These are phyloP conservation scores for Sarcophaga bullata DNA, from an alignment of 1,140 invertebrate genomes.

Conservation along the genomic window DNA sequence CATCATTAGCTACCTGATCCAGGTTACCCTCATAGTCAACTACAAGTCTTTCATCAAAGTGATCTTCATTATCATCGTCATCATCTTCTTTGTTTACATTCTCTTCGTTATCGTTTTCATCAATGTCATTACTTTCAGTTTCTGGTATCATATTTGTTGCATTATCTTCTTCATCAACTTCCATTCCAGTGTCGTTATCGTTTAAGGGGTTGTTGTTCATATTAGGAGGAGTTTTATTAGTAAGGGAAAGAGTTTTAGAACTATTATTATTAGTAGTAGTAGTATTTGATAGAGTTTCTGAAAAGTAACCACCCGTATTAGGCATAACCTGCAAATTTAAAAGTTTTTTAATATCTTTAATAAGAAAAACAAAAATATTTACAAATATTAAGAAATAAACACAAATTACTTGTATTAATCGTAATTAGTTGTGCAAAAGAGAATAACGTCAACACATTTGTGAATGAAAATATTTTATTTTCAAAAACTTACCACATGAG, in stretches of 20 bases:
- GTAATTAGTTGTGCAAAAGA: constrained; percentile 2
- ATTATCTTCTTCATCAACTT: constrained; percentile 41
- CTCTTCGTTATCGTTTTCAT: background rate
- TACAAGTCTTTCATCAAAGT: constrained; percentile 60
- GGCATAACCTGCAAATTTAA: constrained; percentile 63
- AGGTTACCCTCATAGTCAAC: constrained; percentile 50
- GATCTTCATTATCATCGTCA: constrained; percentile 51
- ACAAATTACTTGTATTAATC: background rate
- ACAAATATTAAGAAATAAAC: constrained; percentile 27
- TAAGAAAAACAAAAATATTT: constrained; percentile 1
- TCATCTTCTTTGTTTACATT: constrained; percentile 12
- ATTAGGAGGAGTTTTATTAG: constrained; percentile 46
- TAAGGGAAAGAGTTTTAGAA: constrained; percentile 42
- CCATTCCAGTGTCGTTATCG: constrained; percentile 45
- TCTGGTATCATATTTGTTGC: background rate
- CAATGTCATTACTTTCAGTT: background rate
- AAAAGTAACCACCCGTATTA: constrained; percentile 63
- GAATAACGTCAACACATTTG: background rate
- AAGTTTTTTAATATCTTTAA: constrained; percentile 35
- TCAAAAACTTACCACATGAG: constrained; percentile 83
- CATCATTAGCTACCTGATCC: constrained; percentile 47
- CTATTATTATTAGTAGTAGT: constrained; percentile 45
- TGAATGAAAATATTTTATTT: constrained; percentile 17
- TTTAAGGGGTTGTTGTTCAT: constrained; percentile 50
- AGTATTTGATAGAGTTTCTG: constrained; percentile 46